Evolutionary conservation across 2,113 vertebrate species (phyloP).

Genomic region (Python bivittatus): DNA sequence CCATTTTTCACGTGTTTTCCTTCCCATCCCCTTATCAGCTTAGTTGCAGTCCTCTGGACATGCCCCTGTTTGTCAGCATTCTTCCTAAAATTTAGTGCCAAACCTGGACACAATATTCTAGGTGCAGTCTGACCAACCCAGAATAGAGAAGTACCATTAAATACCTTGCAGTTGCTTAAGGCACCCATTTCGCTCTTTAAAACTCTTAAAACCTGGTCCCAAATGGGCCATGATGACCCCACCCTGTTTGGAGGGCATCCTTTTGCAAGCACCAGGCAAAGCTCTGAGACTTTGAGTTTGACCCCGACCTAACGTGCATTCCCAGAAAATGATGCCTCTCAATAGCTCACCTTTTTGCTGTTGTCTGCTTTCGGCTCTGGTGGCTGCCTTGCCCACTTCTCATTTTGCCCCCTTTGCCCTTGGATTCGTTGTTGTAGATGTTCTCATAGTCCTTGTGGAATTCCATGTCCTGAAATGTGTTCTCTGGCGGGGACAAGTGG

Average conservation of each 20-base stretch:
- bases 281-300: background rate
- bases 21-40: background rate
- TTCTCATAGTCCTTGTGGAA: slow-evolving; percentile 65
- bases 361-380: background rate
- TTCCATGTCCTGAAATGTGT: rapidly evolving
- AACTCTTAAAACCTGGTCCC: background rate
- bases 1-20: background rate
- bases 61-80: background rate
- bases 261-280: background rate
- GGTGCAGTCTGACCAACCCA: background rate
- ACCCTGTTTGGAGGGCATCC: background rate
- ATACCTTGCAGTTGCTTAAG: background rate
- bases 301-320: background rate
- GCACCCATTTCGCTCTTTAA: background rate
- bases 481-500: rapidly evolving
- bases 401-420: background rate
- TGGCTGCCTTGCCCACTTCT: slow-evolving; percentile 34
- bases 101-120: background rate
- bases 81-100: background rate
- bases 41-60: background rate
- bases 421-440: slow-evolving; percentile 37
- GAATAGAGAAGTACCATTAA: background rate
- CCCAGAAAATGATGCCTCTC: background rate
- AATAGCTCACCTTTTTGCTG: background rate
- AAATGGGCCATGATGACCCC: background rate